A percentile compares a stretch with the other conserved stretches of the same genome.
These are phyloP conservation scores for Hiodon tergisus DNA, from an alignment of 2,113 vertebrate genomes.

Conservation along the genomic window DNA sequence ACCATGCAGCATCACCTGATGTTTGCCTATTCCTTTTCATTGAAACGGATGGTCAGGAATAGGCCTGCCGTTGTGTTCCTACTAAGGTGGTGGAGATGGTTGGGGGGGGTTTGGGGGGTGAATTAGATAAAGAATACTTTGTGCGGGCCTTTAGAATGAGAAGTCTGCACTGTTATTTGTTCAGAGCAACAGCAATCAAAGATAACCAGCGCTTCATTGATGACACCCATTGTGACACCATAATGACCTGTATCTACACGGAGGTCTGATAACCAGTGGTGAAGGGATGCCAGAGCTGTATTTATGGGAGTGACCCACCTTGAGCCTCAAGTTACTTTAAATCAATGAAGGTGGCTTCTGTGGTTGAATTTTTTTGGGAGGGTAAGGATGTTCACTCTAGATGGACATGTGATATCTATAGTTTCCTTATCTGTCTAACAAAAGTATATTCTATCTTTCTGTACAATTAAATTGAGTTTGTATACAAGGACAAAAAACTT, in stretches of 20 bases:
- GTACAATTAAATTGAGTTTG: no score
- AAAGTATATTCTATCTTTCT: neutral
- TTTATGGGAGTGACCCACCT: conserved; percentile 11
- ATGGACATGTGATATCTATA: neutral
- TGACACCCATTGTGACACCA: conserved; percentile 64
- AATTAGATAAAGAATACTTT: conserved; percentile 55
- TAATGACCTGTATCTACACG: conserved; percentile 69
- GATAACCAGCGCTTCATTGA: conserved; percentile 64
- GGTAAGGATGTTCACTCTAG: neutral
- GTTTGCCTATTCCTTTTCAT: conserved; percentile 66
- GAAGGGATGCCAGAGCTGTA: conserved; percentile 40
- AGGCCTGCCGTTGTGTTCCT: conserved; percentile 62
- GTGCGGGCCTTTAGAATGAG: conserved; percentile 44
- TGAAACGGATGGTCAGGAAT: conserved; percentile 61
- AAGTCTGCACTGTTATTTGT: conserved; percentile 61
- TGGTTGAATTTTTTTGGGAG: neutral
- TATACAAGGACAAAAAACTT: no score
- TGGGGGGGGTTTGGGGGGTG: conserved; percentile 13
- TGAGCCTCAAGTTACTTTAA: neutral
- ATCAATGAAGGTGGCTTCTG: neutral
- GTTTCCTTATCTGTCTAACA: neutral
- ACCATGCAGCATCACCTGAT: conserved; percentile 55
- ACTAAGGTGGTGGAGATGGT: conserved; percentile 49
- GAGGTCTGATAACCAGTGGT: conserved; percentile 57
- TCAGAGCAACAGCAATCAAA: conserved; percentile 66